Base-by-base conservation (phyloP, 2,113 vertebrate species). In the Carassius gibelio region DNA sequence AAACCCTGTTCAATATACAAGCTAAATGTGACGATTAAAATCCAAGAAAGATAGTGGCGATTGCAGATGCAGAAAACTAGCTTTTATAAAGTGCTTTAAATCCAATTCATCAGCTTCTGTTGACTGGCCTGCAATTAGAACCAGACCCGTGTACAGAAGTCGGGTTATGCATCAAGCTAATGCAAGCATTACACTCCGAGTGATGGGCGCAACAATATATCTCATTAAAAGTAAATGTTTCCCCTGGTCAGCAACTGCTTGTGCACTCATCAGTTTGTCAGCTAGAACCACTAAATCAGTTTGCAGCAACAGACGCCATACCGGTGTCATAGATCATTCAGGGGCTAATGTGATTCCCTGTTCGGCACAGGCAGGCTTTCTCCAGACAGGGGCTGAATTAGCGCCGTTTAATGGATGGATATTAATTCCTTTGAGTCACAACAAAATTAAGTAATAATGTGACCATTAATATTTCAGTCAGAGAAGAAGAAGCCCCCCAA, bases 401-500 rank as follows among this genome's bases (percentile, higher is more conserved):
- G 85, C 89, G 89, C 84, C 83, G 87, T 90, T 91, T 94, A 94
- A 93, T 94, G 90, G 90, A 91, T 90, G 90, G 89, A 89, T 87
- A 93, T 94, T 93, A 95, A 94, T 95, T 92, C 92, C 88, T 93
- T 88, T 91, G 85, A 94, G 92, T 94, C 92, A 91, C 91, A 93
- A 94, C 91, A 93, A 93, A 94, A 93, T 94, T 92, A 94, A 92
- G 89, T 90, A 92, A 92, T 94, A 94, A 94, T 92, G 88, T 75
- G 74, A 36, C 87, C 92, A 93, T 95, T 91, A 94, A 94, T 94
- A 93, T 93, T 94, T 94, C 91, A 94, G 92, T 87, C 87, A 81
- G 85, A 78, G 82, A 89, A 66, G 50, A 59, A 79, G 38, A 85
- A 86, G 81, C 76, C 23, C 55, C 76, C 30, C 52, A 79, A 76